Evolutionary conservation across 2,113 vertebrate species (phyloP), one percentile per base, ranked within the genome.

Genomic region (Heloderma charlesbogerti): DNA sequence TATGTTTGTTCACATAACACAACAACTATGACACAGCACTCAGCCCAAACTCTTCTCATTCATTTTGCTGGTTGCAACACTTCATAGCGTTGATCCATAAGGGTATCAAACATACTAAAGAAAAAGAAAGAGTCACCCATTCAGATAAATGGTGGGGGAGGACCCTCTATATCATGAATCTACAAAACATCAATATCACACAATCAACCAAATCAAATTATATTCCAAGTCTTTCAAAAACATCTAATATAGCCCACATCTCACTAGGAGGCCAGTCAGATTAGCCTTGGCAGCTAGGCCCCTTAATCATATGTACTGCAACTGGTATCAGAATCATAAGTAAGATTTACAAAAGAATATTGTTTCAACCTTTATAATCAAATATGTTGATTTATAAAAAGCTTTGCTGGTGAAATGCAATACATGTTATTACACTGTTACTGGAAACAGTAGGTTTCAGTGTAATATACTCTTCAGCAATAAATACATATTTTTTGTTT

Each of bases 391-490:
- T 85, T 84, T 92, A 67, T 45, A 84, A 40, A 93, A 90, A 82
- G 18, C 29, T 8, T 10, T 51, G 86, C 27, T 84, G 88, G 86
- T 94, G 92, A 83, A 51, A 89, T 82, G 0, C 0, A 40, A 51
- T 51, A 71, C 0, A 22, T 75, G 25, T 40, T 15, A 27, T 25
- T 71, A 0, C 69, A 2, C 74, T 80, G 88, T 90, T 90, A 91
- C 91, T 93, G 92, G 40, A 72, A 84, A 88, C 25, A 25, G 83
- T 92, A 92, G 60, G 87, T 85, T 29, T 29, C 18, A n/a, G 9
- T 2, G 16, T 57, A 84, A 37, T 12, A 84, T 63, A 25, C 9
- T 66, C 57, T 25, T 34, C 40, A 60, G 6, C n/a, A 84, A 40
- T 74, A 74, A 37, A n/a, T 40, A 83, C 16, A 48, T 45, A 40